A percentile compares a stretch with the other conserved stretches of the same genome.
Conservation (phyloP, 2,113 vertebrate species). For the Castor canadensis region DNA sequence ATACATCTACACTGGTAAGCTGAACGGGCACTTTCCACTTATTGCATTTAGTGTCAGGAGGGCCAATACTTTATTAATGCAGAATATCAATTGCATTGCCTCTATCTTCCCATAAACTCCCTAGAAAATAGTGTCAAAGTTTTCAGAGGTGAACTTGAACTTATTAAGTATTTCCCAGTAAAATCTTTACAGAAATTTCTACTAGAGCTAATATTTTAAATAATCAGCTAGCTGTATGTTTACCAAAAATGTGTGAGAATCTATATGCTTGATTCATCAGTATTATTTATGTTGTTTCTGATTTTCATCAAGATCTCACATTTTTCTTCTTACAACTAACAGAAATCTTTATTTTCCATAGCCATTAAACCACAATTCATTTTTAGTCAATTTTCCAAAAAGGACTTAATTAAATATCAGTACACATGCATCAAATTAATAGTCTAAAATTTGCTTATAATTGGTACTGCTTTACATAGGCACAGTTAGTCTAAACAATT, state of each 20-base stretch:
- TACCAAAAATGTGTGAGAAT: background rate
- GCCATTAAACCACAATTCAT: background rate
- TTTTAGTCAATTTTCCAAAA: background rate
- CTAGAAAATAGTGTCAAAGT: background rate
- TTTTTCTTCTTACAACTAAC: background rate
- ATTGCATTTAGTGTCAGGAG: background rate
- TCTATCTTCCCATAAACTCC: background rate
- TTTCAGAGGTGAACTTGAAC: background rate
- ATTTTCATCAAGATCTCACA: background rate
- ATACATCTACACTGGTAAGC: background rate
- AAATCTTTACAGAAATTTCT: background rate
- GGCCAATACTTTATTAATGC: background rate
- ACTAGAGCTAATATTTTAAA: background rate
- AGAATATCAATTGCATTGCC: background rate
- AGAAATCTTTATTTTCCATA: background rate
- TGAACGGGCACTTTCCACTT: background rate
- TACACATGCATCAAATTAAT: constrained; percentile 14
- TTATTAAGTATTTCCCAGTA: background rate
- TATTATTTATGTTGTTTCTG: background rate
- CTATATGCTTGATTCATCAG: background rate
- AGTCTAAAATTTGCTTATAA: background rate
- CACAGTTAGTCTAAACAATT: background rate
- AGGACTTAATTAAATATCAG: constrained; percentile 4
- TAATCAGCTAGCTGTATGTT: background rate
- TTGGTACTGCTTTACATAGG: background rate